Evolutionary conservation across 2,888 invertebrate species (phyloP), one percentile per base, ranked within the genome.

Genomic region (Lithophane ornitopus): DNA sequence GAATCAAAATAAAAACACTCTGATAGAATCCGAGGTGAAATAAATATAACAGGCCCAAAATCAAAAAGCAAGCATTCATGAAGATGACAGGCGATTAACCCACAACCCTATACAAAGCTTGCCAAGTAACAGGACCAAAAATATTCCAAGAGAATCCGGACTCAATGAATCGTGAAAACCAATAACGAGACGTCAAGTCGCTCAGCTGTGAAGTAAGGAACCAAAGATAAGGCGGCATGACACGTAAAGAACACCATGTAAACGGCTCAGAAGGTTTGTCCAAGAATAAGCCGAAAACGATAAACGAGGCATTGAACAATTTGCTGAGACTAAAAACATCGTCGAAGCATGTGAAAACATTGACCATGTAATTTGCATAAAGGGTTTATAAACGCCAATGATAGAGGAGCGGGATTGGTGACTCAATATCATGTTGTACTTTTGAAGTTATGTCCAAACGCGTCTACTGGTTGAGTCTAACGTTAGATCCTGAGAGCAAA

Each of bases 151-250:
- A 75, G 54, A 73, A 77, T 67, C 65, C 9, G n/a, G 77, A 70
- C 49, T 41, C 75, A 85, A 76, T 80, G 85, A 82, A 72, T 78
- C 76, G 74, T 85, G 70, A 82, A 85, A 85, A 78, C 70, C 82
- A 85, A 85, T 85, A 80, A 77, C 66, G 71, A 68, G 74, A 75
- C 73, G 85, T 85, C 82, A 82, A 76, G 46, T 75, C 71, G 16
- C 73, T 82, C 66, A 78, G 67, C 78, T 76, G 85, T 85, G 71
- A 85, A 78, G 69, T 76, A 68, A 78, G 58, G 70, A 69, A 58
- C 65, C 65, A 72, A 28, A 78, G 80, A 85, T 82, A 82, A 76
- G 70, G 54, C 49, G 67, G 52, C 52, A 19, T 80, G 78, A 63
- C 77, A 49, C 68, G 26, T 73, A 16, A n/a, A 12, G 41, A 26